Evolutionary conservation across 2,888 invertebrate genomes (phyloP), one percentile per base, ranked within the genome.

Genomic region (Mythimna impura): DNA sequence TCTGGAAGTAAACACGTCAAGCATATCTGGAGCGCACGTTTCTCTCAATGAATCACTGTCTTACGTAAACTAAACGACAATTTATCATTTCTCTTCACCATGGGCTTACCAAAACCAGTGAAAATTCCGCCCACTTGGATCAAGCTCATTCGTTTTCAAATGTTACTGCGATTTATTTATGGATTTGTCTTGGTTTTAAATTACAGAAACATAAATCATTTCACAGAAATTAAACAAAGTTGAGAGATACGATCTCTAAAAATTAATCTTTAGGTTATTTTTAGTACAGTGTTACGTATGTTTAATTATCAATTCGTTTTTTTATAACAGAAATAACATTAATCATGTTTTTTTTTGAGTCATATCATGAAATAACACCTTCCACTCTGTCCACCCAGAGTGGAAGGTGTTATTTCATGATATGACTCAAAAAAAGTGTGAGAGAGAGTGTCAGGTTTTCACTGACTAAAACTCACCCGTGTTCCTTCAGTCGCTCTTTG

Each of bases 31-130:
- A 67, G 57, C 66, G 34, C 47, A 60, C 52, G 63, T 86, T 83
- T 82, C 71, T 81, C 82, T 65, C 73, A 80, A 75, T 80, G 75
- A 84, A 72, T 84, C 72, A 78, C 61, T 54, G 30, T 61, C 54
- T 85, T 82, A 85, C 78, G 76, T 85, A 82, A 85, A 71, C 20
- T 54, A 43, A 52, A 63, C 63, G 63, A 60, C 63, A 67, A 74
- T 78, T 65, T 66, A 75, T 80, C 70, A 82, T 76, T 80, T 66
- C 60, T 64, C 14, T 62, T 64, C 66, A 74, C 63, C 68, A 67
- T 50, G 43, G 9, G 12, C 30, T 36, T 47, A 20, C 65, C 30
- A 62, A 68, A 70, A 25, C 34, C 43, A 73, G 61, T 78, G 66
- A 66, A 73, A 86, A 82, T 20, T 36, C 30, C 47, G 36, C 78